Percentiles rank a stretch among this genome's conserved stretches.
These are phyloP conservation scores for Drosophila acutilabella DNA, from an alignment of 2,888 invertebrate species.

Conservation along the genomic window DNA sequence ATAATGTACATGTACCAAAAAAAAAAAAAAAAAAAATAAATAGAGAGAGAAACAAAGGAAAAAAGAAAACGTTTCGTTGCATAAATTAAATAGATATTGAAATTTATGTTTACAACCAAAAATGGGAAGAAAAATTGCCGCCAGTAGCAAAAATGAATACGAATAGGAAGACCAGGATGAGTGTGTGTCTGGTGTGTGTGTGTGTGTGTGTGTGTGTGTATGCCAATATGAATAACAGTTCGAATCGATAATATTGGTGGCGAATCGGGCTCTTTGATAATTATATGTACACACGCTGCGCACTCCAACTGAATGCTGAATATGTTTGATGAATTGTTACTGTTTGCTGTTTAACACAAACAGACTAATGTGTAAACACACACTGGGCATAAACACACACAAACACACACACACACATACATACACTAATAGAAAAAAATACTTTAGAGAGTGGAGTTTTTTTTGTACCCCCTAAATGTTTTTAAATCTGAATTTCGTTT, in stretches of 20 bases:
- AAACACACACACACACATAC: no score
- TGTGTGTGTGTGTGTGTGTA: neutral
- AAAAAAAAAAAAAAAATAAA: neutral
- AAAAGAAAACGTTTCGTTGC: conserved; percentile 61
- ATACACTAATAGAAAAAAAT: no score
- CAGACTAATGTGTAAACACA: conserved; percentile 11
- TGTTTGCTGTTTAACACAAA: conserved; percentile 28
- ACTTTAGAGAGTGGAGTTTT: no score
- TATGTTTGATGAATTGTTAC: conserved; percentile 66
- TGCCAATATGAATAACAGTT: neutral
- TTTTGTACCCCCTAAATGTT: no score
- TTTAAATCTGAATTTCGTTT: no score
- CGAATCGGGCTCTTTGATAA: conserved; percentile 49
- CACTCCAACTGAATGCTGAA: conserved; percentile 30
- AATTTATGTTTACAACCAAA: conserved; percentile 58
- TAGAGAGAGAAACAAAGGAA: neutral
- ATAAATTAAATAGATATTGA: conserved; percentile 70
- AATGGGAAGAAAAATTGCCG: conserved; percentile 22
- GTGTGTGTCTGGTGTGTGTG: neutral
- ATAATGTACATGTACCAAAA: neutral
- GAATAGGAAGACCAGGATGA: conserved; percentile 7
- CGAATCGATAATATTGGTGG: conserved; percentile 42
- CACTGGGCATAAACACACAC: conserved; percentile 8
- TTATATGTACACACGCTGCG: conserved; percentile 66
- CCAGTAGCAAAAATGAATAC: conserved; percentile 10